phyloP scores from a whole-genome alignment of 2,797 vertebrate species.

The Eptatretus atami region DNA sequence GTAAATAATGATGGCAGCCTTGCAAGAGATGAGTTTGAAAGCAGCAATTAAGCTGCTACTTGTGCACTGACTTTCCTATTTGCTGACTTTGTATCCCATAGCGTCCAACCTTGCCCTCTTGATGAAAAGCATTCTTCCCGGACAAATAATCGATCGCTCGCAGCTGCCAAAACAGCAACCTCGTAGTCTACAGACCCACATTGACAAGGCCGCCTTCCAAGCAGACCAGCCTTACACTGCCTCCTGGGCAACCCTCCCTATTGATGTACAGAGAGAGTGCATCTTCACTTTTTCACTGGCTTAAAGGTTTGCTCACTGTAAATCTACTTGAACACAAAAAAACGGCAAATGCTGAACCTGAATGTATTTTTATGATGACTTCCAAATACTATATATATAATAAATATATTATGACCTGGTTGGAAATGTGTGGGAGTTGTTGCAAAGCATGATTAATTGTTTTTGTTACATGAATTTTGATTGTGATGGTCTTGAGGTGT shows the following conservation, averaged over 20 bases:
- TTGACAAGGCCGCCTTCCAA: conserved; percentile 55
- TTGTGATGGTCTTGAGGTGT: too few species aligned
- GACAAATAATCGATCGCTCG: conserved; percentile 41
- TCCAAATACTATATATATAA: too few species aligned
- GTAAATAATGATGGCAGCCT: not conserved
- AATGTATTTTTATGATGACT: too few species aligned
- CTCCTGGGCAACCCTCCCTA: conserved; percentile 77
- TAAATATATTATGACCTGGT: too few species aligned
- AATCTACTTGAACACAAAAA: too few species aligned
- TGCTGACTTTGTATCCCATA: conserved; percentile 11
- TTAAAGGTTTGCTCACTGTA: conserved; percentile 17
- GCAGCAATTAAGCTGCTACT: not conserved
- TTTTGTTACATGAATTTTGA: too few species aligned
- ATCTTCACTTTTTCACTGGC: conserved; percentile 88
- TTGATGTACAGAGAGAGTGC: conserved; percentile 69
- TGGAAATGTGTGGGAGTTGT: too few species aligned
- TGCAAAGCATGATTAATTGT: too few species aligned
- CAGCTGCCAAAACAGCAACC: conserved; percentile 73
- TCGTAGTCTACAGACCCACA: conserved; percentile 47
- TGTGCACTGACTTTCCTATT: not conserved
- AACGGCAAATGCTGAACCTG: too few species aligned
- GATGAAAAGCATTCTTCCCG: conserved; percentile 47
- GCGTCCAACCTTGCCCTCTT: conserved; percentile 66
- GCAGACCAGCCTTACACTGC: conserved; percentile 74
- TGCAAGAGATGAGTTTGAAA: too few species aligned